Base-by-base conservation (phyloP, 2,888 invertebrate genomes). In the Orchesellides sinensis region DNA sequence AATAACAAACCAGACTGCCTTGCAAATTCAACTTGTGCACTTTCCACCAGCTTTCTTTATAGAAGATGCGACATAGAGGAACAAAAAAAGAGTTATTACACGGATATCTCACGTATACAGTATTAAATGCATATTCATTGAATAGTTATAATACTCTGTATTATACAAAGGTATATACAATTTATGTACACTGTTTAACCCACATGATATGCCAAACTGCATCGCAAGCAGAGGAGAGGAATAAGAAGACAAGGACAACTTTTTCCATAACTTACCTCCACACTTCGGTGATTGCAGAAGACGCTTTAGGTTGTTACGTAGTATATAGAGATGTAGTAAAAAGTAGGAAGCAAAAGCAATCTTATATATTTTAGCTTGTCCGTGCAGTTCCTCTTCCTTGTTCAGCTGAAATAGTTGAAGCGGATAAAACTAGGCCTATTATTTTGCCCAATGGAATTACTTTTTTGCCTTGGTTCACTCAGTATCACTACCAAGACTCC, bases 391-490 rank as follows among this genome's bases (percentile, higher is more conserved):
- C 49, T 49, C 2, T 5, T 23, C 23, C 10, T 0, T 45, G 21
- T 40, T 66, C 25, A 25, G 61, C 56, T 63, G 65, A 75, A 75
- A 75, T 75, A 66, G 75, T 75, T 75, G 52, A 75, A 52, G 75
- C 65, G 75, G 66, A 75, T 75, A 75, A 75, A 75, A 75, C 66
- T 75, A 40, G 75, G 56, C 66, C 65, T 75, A 65, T 66, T 75
- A 75, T 65, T 75, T 56, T 66, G 75, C 75, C 54, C 75, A 40
- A 27, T 32, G 75, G 66, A 75, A 75, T 75, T 75, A 45, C 66
- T 25, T 27, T 49, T 49, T 61, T 54, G 6, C 19, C 49, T 49
- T 49, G 14, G n/a, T 49, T 49, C 49, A 49, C 17, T 49, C 49
- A 2, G n/a, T n/a, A 32, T 10, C 32, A 5, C 10, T 32, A 5